Evolutionary conservation across 92 coral and sea anemone species (phyloP), one percentile per base, ranked within the genome.

Genomic region (Porites cylindrica): DNA sequence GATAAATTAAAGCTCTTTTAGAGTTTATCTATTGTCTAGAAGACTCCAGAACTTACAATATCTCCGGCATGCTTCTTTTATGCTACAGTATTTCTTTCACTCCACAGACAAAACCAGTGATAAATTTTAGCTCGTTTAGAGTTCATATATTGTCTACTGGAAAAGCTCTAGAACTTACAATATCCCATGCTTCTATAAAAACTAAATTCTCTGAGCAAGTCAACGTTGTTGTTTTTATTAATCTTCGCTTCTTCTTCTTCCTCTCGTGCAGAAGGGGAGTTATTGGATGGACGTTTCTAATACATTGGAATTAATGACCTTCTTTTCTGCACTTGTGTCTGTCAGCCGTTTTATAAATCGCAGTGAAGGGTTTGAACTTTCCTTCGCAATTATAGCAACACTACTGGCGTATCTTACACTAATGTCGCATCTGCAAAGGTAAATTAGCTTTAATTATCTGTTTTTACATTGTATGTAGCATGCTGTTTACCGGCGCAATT

Each of bases 391-490:
- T 24, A 6, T 69, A 24, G 82, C 94, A 1, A 77, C 92, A 23
- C 82, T 94, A 1, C 66, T 86, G 0, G 88, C 91, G 52, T 94
- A 88, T 71, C 10, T 88, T 19, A 81, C 91, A 5, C 66, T 92
- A 0, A 76, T 92, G 59, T 76, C 93, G 10, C 90, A 82, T 29
- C 54, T 90, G 16, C 98, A 92, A 80, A 85, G 90, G 98, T 94
- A 85, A 94, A 85, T 6, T 19, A 54, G 11, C 1, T 32, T 20
- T 8, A 4, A 21, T 21, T 56, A 4, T 14, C 11, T 10, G 16
- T 14, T 56, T 14, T 17, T 56, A 56, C 14, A 56, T 14, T 10
- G 61, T 56, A 10, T 54, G 10, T 56, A 14, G 61, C 1, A 14
- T 10, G 61, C 13, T 7, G 47, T 5, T 4, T 38, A 4, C 47